Evolutionary conservation across 2,888 invertebrate genomes (phyloP), one percentile per base, ranked within the genome.

Genomic region (Allophyes oxyacanthae): DNA sequence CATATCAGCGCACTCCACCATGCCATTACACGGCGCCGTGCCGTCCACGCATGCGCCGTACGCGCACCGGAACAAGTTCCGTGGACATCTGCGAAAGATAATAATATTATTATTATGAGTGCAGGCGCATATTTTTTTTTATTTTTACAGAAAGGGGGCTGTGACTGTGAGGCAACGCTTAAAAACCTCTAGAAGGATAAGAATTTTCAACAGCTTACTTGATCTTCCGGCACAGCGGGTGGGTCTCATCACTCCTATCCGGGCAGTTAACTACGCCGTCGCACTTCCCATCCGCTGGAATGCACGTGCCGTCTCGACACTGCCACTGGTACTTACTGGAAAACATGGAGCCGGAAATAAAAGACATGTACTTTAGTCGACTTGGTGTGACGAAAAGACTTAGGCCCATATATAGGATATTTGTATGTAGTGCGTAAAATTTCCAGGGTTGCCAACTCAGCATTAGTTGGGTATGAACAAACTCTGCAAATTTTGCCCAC

Each of bases 41-140:
- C 90, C 89, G 58, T 91, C 91, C 26, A 90, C 90, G 73, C 91
- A 91, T 0, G 90, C 91, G 50, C 91, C 91, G 72, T 91, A 91
- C 3, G 88, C 87, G 45, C 91, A 91, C 0, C 86, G 79, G 75
- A 91, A 91, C 83, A 85, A 84, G 62, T 86, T 84, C 0, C 70
- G 50, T 33, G 82, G 87, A 44, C 88, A 89, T 9, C 88, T 89
- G 77, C 3, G 45, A 9, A 30, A n/a, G 6, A 10, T 9, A 37
- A 37, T 9, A 6, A 13, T 34, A 4, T 34, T 33, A 33, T 1
- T n/a, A n/a, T 11, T 34, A 6, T 34, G 33, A 34, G 13, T 2
- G n/a, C 9, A 32, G 2, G 2, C 4, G 2, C 2, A 20, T 20
- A 3, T 20, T 20, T 4, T 4, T 2, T 20, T 20, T 3, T 20